Base-by-base conservation (phyloP, 2,113 vertebrate species). In the Saimiri boliviensis region DNA sequence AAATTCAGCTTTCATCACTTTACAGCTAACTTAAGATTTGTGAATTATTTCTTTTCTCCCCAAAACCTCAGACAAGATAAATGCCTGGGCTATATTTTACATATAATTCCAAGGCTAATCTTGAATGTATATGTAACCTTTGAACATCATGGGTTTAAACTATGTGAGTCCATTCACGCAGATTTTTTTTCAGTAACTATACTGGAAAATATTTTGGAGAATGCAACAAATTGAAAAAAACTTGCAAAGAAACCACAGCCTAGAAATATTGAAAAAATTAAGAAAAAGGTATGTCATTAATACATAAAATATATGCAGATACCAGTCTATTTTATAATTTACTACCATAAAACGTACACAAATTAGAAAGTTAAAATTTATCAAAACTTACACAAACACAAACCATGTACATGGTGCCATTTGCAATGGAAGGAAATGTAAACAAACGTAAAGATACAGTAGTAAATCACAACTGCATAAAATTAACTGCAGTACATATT, bases 1-100 rank as follows among this genome's bases (percentile, higher is more conserved):
- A 77, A 90, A 80, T 77, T 71, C 14, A 49, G 20, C 47, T 77
- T 63, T 80, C 47, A 21, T 89, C 54, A 92, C 68, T 89, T 68
- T 92, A 94, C 37, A 83, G 73, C 16, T 80, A 94, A 85, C 60
- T 66, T 74, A 40, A 40, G 45, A 90, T 74, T 84, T 83, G 63
- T 54, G 37, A 83, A 88, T 35, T 47, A 49, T 68, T 80, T 89
- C 8, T 89, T 73, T 47, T 79, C 21, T 71, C 13, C 73, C 54
- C 23, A 12, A 54, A 58, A 47, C 37, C 68, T 10, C n/a, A 74
- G 21, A 85, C 63, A 93, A 89, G 21, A 30, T 54, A 94, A 92
- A 12, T 63, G 23, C 32, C 60, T 40, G 19, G 21, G 4, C 42
- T 88, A 8, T 58, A 68, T 30, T 76, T 96, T 83, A 86, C 52